A percentile compares a stretch with the other conserved stretches of the same genome.
phyloP scores from a whole-genome alignment of 2,113 vertebrate species.

The Dasyprocta punctata region DNA sequence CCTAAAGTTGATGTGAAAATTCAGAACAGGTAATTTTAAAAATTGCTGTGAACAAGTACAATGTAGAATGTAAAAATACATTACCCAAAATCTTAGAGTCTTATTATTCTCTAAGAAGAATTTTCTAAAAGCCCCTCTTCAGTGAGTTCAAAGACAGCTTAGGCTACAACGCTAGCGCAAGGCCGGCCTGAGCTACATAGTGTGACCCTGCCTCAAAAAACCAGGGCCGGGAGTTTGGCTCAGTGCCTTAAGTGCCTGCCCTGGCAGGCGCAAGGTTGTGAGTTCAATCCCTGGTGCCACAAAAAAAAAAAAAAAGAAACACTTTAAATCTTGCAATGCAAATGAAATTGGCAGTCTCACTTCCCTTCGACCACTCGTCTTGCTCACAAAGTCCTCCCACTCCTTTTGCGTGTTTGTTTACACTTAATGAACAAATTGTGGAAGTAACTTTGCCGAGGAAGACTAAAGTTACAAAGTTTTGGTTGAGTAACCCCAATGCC shows the following conservation, averaged over 20 bases:
- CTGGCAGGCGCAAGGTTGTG: too few species aligned
- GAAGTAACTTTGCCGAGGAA: neutral
- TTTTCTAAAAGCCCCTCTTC: neutral
- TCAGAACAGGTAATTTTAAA: neutral
- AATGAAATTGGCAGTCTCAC: constrained; percentile 12
- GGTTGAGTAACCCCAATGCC: neutral
- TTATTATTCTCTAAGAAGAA: neutral
- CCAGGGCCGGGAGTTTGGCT: too few species aligned
- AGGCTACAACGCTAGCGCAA: too few species aligned
- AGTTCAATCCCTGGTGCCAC: too few species aligned
- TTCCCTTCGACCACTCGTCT: neutral
- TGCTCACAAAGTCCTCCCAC: neutral
- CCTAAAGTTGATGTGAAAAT: neutral
- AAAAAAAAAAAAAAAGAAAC: neutral
- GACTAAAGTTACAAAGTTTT: neutral
- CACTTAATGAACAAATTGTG: neutral
- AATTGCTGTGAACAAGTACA: constrained; percentile 37
- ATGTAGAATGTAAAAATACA: neutral
- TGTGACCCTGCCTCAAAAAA: too few species aligned
- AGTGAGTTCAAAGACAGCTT: too few species aligned
- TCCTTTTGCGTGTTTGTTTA: neutral
- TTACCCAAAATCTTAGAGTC: constrained; percentile 42
- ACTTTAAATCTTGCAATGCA: neutral
- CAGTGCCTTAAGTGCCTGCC: too few species aligned
- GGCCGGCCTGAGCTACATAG: too few species aligned